Evolutionary conservation across 2,797 vertebrate species (phyloP), one percentile per base, ranked within the genome.

Genomic region (Syngnathus rostellatus): DNA sequence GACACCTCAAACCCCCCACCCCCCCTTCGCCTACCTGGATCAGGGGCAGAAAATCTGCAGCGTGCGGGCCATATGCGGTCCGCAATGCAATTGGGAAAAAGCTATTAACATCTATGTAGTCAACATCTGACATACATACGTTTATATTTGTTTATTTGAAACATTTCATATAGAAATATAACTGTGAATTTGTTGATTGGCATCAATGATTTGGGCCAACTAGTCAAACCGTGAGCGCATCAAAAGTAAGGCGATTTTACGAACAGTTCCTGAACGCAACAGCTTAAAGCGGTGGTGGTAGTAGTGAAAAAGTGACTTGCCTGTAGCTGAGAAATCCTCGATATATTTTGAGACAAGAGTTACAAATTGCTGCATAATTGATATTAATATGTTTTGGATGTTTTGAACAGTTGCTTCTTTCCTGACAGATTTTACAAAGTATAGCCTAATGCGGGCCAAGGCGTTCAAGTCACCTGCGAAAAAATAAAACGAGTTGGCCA

Each of bases 221-320:
- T 50, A n/a, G 17, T 50, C 5, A 1, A 2, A 2, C 8, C 3
- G 23, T 5, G 11, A 6, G 23, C 1, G 5, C 23, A 14, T 39
- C 10, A 6, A 39, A 11, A 8, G 1, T 0, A 11, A 0, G 0
- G 23, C 0, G 2, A 40, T 71, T 77, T 71, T 58, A 62, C 68
- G 54, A 14, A 57, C 16, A 14, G 70, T 55, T 19, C 72, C 0
- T 83, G 81, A 86, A 88, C 55, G 77, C 79, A 74, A n/a, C 43
- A 10, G 23, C 41, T 21, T 21, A 11, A 43, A 62, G 38, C 37
- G 19, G 6, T 12, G 40, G 38, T 39, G 54, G 38, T 21, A 39
- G 39, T 4, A 21, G 17, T 40, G 21, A 31, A 46, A 46, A 31
- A 46, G 41, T 1, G 53, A 23, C 23, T 55, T 1, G 2, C 5